phyloP scores from a whole-genome alignment of 2,888 invertebrate species.

The Labia minor region DNA sequence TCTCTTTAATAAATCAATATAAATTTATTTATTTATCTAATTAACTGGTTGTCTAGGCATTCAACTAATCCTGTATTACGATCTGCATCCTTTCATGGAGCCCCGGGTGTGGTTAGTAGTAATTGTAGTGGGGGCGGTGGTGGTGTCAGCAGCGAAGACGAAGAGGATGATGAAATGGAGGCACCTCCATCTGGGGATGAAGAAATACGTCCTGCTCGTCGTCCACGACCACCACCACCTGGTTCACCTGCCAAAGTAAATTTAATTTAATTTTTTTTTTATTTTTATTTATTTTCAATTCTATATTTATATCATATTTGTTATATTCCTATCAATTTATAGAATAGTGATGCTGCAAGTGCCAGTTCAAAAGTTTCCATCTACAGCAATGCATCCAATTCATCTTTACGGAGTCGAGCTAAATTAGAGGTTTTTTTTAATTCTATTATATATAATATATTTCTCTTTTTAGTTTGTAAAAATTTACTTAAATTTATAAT shows the following conservation, averaged over 20 bases:
- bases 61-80: constrained; percentile 35
- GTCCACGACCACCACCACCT: constrained; percentile 16
- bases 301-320: too few species aligned
- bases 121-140: constrained; percentile 24
- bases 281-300: background rate
- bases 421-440: constrained; percentile 29
- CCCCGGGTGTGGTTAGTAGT: constrained; percentile 27
- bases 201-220: background rate
- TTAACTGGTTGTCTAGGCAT: constrained; percentile 21
- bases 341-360: constrained; percentile 9
- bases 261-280: background rate
- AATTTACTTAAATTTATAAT: background rate
- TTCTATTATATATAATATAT: background rate
- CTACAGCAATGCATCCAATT: constrained; percentile 27
- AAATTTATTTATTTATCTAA: background rate
- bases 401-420: constrained; percentile 28
- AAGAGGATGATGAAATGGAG: constrained; percentile 23
- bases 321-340: too few species aligned
- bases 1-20: background rate
- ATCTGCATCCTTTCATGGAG: constrained; percentile 41
- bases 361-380: constrained; percentile 23
- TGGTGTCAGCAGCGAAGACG: constrained; percentile 18
- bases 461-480: constrained; percentile 20
- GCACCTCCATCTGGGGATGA: constrained; percentile 19
- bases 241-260: constrained; percentile 24